A percentile compares a stretch with the other conserved stretches of the same genome.
Evolutionary conservation across 2,888 invertebrate genomes (phyloP).

Genomic region (Eilema caniola): DNA sequence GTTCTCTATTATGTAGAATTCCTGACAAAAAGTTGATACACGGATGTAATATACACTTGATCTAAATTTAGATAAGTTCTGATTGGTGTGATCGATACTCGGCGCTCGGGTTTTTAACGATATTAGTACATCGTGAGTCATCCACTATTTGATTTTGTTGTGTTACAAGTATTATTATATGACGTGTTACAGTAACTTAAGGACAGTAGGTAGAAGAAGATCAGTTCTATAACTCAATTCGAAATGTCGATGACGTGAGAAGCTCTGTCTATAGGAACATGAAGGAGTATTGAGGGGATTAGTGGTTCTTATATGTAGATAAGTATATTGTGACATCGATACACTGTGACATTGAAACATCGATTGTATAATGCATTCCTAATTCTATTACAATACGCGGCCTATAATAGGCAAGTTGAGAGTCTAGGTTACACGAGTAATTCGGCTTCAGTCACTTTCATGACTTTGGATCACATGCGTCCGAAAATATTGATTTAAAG

Average conservation of each 20-base stretch:
- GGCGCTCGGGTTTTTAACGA: not conserved
- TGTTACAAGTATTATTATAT: no score
- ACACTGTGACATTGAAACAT: conserved; percentile 65
- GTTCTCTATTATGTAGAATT: not conserved
- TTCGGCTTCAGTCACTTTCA: conserved; percentile 70
- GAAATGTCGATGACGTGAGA: conserved; percentile 25
- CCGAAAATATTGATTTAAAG: conserved; percentile 64
- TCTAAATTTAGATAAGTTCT: no score
- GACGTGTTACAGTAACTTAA: no score
- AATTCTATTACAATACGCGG: conserved; percentile 60
- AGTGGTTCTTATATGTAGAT: conserved; percentile 39
- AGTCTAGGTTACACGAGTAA: conserved; percentile 66
- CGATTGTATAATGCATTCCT: conserved; percentile 57
- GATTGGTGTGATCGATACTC: not conserved
- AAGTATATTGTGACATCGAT: conserved; percentile 55
- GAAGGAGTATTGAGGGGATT: conserved; percentile 32
- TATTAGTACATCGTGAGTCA: not conserved
- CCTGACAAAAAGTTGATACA: not conserved
- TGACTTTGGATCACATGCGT: conserved; percentile 58
- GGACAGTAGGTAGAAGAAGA: not conserved
- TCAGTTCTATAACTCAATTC: conserved; percentile 5
- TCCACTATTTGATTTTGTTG: not conserved
- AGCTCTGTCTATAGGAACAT: conserved; percentile 30
- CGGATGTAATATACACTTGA: no score
- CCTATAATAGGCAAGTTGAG: conserved; percentile 58